Evolutionary conservation across 2,888 invertebrate genomes (phyloP).

Genomic region (Amorpha juglandis): DNA sequence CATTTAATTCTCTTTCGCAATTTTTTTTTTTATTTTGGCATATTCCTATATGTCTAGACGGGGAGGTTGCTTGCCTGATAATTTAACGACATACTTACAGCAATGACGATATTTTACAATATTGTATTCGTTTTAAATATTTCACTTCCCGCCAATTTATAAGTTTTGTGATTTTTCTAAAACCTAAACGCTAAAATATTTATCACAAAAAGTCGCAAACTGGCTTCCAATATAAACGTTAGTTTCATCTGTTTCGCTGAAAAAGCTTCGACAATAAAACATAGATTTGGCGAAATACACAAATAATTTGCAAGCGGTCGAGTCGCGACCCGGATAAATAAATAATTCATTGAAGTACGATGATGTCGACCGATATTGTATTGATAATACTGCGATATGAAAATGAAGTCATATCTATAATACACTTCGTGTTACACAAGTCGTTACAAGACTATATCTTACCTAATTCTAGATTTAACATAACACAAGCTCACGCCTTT

Average conservation of each 20-base stretch:
- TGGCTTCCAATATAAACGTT: slow-evolving; percentile 20
- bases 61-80: too few relatives aligned
- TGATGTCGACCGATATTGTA: slow-evolving; percentile 21
- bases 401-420: not conserved
- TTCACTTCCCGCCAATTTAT: too few relatives aligned
- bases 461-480: too few relatives aligned
- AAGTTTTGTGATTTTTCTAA: not conserved
- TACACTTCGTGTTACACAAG: too few relatives aligned
- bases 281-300: slow-evolving; percentile 37
- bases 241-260: slow-evolving; percentile 34
- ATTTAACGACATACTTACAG: too few relatives aligned
- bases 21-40: too few relatives aligned
- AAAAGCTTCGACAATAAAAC: slow-evolving; percentile 42
- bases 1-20: too few relatives aligned
- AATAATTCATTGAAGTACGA: slow-evolving; percentile 45
- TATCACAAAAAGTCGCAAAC: not conserved
- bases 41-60: too few relatives aligned
- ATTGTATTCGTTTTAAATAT: too few relatives aligned
- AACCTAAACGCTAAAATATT: not conserved
- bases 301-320: slow-evolving; percentile 47
- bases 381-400: not conserved
- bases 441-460: too few relatives aligned
- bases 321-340: slow-evolving; percentile 46
- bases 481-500: too few relatives aligned
- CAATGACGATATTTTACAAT: too few relatives aligned